A percentile compares a stretch with the other conserved stretches of the same genome.
These are phyloP conservation scores for Megaceryle maxima DNA, from an alignment of 2,113 vertebrate genomes.

Conservation along the genomic window DNA sequence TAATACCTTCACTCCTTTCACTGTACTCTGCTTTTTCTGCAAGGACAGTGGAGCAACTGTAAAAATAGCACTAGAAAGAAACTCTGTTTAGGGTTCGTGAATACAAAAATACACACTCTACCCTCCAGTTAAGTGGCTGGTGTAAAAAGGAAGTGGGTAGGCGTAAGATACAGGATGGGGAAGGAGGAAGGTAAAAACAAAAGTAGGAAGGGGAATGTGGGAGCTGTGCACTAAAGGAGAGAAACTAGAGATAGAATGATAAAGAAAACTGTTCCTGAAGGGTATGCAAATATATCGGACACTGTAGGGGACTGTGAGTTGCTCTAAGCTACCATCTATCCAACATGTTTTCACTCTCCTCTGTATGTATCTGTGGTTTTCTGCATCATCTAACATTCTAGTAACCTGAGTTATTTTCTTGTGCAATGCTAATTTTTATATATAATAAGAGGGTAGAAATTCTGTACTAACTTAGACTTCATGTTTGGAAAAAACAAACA, in stretches of 20 bases:
- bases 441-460: not conserved
- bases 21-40: not conserved
- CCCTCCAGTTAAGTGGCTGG: not conserved
- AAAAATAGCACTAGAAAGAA: not conserved
- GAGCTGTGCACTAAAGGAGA: not conserved
- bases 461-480: not conserved
- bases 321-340: not conserved
- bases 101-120: not conserved
- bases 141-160: not conserved
- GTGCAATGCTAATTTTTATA: not conserved
- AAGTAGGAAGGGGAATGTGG: not conserved
- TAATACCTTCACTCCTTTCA: not conserved
- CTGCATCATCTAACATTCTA: not conserved
- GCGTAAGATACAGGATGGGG: not conserved
- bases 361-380: not conserved
- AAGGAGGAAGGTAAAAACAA: not conserved
- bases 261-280: not conserved
- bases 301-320: not conserved
- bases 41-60: not conserved
- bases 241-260: not conserved
- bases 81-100: not conserved
- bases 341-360: not conserved
- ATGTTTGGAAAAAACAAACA: not conserved
- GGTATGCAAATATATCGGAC: not conserved
- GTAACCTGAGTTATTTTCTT: not conserved